Evolutionary conservation across 2,888 invertebrate genomes (phyloP), one percentile per base, ranked within the genome.

Genomic region (Lacanobia oleracea): DNA sequence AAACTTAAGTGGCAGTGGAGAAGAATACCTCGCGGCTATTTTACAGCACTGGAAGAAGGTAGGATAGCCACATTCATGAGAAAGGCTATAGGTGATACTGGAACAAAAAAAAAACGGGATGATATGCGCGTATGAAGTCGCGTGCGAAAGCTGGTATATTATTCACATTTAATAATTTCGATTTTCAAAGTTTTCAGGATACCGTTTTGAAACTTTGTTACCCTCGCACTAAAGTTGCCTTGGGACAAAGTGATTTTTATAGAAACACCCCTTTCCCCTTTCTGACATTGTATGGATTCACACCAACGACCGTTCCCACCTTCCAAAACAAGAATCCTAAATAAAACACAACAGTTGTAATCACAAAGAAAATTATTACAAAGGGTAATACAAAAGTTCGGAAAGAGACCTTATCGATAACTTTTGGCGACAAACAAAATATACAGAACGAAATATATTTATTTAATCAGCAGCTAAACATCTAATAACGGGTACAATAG

Each of bases 401-500:
- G n/a, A 64, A 71, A 51, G 67, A 81, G 51, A 51, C 84, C 75
- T 57, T 83, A 79, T 83, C 84, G 77, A 76, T 75, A 67, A 76
- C 60, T 65, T 33, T 37, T 8, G 0, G 37, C 53, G 40, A 77
- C 72, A 81, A 72, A 83, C 51, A 50, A 71, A 72, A 73, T 51
- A 67, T 53, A 70, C 68, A 40, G 54, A 72, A 68, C 63, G 69
- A 79, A 76, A 84, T 81, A 65, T 76, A 51, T 23, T 27, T 59
- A 77, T 82, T 77, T 82, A 86, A 86, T 84, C 84, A 78, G 76
- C 68, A 60, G 48, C 61, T 62, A 66, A 77, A 77, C 57, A 77
- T 85, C 62, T 77, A 67, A 78, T 73, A 78, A 70, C 48, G 21
- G 9, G n/a, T 14, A 83, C 74, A 82, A 84, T 51, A 37, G 72